Evolutionary conservation across 2,888 invertebrate genomes (phyloP).

Genomic region (Blomia tropicalis): DNA sequence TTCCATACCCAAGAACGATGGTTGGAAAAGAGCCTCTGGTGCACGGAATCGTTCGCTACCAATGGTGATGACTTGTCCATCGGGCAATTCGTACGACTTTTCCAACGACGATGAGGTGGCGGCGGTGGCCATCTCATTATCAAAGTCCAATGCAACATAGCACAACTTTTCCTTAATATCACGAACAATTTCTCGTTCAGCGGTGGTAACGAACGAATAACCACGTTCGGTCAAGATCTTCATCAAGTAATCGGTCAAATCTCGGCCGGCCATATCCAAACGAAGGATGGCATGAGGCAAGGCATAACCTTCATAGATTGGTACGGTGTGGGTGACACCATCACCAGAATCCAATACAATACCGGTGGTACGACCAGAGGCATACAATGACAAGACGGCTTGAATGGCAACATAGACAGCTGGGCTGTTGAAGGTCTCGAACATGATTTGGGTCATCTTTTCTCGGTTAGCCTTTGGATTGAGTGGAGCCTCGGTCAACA

Average conservation of each 20-base stretch:
- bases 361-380: conserved; percentile 89
- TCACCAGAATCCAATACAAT: conserved; percentile 88
- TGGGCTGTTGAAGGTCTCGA: conserved; percentile 71
- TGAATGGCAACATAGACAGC: conserved; percentile 90
- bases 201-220: conserved; percentile 77
- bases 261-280: conserved; percentile 87
- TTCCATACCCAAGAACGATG: conserved; percentile 69
- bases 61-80: conserved; percentile 74
- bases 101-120: conserved; percentile 75
- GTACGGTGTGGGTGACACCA: conserved; percentile 87
- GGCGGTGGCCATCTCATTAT: conserved; percentile 87
- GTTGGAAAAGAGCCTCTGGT: conserved; percentile 76
- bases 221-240: conserved; percentile 89
- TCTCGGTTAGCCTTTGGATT: conserved; percentile 84
- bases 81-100: conserved; percentile 80
- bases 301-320: conserved; percentile 79
- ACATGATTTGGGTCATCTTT: conserved; percentile 57
- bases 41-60: conserved; percentile 74
- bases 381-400: conserved; percentile 77
- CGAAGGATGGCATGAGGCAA: conserved; percentile 90
- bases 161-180: conserved; percentile 87
- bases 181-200: conserved; percentile 67
- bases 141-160: conserved; percentile 82
- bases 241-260: conserved; percentile 91
- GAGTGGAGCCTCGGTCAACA: conserved; percentile 73